phyloP scores from a whole-genome alignment of 2,797 vertebrate genomes.

The Siniperca undulata region DNA sequence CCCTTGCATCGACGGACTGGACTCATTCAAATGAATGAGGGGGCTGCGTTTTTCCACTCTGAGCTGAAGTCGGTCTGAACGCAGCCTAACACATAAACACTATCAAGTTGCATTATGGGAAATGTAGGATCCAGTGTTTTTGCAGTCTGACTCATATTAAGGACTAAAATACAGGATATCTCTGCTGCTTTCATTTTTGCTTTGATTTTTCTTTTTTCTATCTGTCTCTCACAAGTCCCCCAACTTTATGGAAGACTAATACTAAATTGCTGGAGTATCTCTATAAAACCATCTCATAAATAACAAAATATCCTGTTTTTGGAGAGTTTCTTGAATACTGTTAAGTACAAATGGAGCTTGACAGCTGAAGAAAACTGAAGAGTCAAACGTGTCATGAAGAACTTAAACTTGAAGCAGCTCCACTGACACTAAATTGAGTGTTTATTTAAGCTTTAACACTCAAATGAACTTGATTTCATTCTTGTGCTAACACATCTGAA shows the following conservation, averaged over 20 bases:
- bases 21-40: not conserved
- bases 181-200: constrained; percentile 1
- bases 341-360: not conserved
- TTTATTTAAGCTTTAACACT: constrained; percentile 52
- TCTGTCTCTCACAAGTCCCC: not conserved
- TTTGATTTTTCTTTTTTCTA: not conserved
- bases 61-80: not conserved
- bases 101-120: not conserved
- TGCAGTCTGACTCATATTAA: not conserved
- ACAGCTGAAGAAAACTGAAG: constrained; percentile 15
- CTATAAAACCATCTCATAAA: not conserved
- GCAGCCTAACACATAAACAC: not conserved
- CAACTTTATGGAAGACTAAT: not conserved
- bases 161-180: not conserved
- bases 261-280: not conserved
- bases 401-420: constrained; percentile 31
- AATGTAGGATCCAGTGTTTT: not conserved
- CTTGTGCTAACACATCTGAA: constrained; percentile 28
- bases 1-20: too few species aligned
- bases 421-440: constrained; percentile 20
- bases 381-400: constrained; percentile 14
- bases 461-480: constrained; percentile 49
- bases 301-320: not conserved
- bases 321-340: not conserved
- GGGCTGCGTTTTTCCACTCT: not conserved